These are phyloP conservation scores for Scaptodrosophila latifasciaeformis DNA, from an alignment of 2,888 invertebrate species.

Conservation along the genomic window DNA sequence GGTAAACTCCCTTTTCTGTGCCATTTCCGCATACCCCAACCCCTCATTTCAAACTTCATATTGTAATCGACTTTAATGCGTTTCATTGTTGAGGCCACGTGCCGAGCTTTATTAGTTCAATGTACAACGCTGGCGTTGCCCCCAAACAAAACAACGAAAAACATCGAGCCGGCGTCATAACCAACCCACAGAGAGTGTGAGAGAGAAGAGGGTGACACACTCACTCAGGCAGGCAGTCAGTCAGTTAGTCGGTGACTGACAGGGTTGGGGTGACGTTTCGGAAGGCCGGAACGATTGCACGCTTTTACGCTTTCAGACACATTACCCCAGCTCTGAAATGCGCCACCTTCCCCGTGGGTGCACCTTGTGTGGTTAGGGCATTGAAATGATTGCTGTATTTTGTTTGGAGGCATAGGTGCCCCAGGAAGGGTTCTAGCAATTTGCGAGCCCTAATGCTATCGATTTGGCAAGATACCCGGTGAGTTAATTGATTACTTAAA, in stretches of 20 bases:
- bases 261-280: slow-evolving; percentile 14
- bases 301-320: slow-evolving; percentile 74
- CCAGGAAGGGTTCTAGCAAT: slow-evolving; percentile 34
- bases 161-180: slow-evolving; percentile 1
- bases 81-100: slow-evolving; percentile 76
- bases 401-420: slow-evolving; percentile 34
- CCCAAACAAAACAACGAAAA: slow-evolving; percentile 19
- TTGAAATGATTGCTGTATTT: slow-evolving; percentile 51
- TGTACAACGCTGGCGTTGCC: slow-evolving; percentile 56
- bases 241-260: not conserved
- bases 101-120: slow-evolving; percentile 75
- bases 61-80: slow-evolving; percentile 76
- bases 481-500: slow-evolving; percentile 41
- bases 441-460: slow-evolving; percentile 48
- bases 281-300: slow-evolving; percentile 63
- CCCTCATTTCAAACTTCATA: slow-evolving; percentile 46
- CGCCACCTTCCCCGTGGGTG: slow-evolving; percentile 23
- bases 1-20: no score
- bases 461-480: slow-evolving; percentile 6
- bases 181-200: not conserved
- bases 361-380: slow-evolving; percentile 39
- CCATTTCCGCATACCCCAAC: not conserved
- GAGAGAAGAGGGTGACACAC: slow-evolving; percentile 1
- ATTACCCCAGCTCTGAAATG: slow-evolving; percentile 56
- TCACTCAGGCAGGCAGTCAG: slow-evolving; percentile 23